Evolutionary conservation across 2,113 vertebrate genomes (phyloP).

Genomic region (Anguilla rostrata): DNA sequence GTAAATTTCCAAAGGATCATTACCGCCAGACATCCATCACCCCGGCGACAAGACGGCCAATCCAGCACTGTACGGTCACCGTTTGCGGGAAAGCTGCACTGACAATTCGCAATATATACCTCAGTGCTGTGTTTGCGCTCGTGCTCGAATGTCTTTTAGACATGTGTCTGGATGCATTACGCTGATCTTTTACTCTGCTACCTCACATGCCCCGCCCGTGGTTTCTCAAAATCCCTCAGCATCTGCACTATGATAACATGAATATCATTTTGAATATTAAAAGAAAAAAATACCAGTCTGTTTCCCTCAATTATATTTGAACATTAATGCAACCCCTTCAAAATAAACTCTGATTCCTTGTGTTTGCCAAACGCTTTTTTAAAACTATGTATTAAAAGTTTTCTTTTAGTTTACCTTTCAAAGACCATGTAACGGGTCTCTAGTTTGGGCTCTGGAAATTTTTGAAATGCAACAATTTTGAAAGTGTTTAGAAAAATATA

Average conservation of each 20-base stretch:
- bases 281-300: not conserved
- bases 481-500: not conserved
- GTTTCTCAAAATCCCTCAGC: not conserved
- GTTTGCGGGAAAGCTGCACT: not conserved
- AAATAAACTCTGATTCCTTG: not conserved
- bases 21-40: not conserved
- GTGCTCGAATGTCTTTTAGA: too few species aligned
- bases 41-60: not conserved
- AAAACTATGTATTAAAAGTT: not conserved
- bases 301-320: not conserved
- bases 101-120: not conserved
- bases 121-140: not conserved
- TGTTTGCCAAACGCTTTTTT: not conserved
- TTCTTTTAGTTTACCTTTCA: not conserved
- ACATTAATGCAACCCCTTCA: not conserved
- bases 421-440: not conserved
- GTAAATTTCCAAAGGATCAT: not conserved
- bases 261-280: not conserved
- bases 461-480: not conserved
- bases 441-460: not conserved
- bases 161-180: too few species aligned
- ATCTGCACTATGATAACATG: not conserved
- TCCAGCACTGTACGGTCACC: not conserved
- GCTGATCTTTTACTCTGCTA: too few species aligned
- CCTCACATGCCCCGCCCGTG: not conserved